Conservation (phyloP, 37 sponge, comb jelly and placozoan species). For the Hormiphora californensis region DNA sequence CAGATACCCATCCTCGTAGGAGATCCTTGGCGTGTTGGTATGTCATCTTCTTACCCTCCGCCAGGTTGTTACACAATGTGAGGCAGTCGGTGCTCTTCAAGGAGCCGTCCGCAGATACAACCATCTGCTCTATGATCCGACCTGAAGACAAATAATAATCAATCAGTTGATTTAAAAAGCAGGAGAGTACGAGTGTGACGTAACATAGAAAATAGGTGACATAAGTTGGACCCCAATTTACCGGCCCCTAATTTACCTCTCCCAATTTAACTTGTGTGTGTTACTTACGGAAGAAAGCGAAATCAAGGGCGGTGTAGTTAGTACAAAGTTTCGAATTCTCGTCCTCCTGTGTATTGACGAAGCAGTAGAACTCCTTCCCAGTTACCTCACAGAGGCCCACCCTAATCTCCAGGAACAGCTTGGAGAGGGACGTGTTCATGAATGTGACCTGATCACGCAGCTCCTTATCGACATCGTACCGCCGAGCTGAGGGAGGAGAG, state of each 20-base stretch:
- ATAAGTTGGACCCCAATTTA: too few species aligned
- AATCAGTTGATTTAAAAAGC: not conserved
- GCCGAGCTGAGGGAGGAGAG: too few species aligned
- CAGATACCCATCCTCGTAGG: constrained; percentile 20
- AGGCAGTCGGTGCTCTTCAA: constrained; percentile 39
- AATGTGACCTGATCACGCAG: constrained; percentile 23
- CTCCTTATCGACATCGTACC: too few species aligned
- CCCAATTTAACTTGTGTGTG: not conserved
- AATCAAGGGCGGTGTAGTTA: constrained; percentile 27
- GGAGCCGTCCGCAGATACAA: constrained; percentile 15
- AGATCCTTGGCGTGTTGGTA: constrained; percentile 34
- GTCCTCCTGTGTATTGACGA: constrained; percentile 40
- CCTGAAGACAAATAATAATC: not conserved
- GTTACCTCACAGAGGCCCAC: constrained; percentile 8
- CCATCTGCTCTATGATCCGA: constrained; percentile 22
- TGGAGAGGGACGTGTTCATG: constrained; percentile 6
- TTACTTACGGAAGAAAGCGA: not conserved
- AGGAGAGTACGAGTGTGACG: too few species aligned
- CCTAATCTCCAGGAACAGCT: constrained; percentile 23
- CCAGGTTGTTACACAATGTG: constrained; percentile 13
- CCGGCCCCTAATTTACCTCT: too few species aligned
- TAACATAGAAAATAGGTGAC: too few species aligned
- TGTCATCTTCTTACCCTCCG: constrained; percentile 48
- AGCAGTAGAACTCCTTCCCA: constrained; percentile 35
- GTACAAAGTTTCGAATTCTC: constrained; percentile 38